Percentiles rank a stretch among this genome's conserved stretches.
phyloP scores from a whole-genome alignment of 2,888 invertebrate species.

The Chorisops tibialis region DNA sequence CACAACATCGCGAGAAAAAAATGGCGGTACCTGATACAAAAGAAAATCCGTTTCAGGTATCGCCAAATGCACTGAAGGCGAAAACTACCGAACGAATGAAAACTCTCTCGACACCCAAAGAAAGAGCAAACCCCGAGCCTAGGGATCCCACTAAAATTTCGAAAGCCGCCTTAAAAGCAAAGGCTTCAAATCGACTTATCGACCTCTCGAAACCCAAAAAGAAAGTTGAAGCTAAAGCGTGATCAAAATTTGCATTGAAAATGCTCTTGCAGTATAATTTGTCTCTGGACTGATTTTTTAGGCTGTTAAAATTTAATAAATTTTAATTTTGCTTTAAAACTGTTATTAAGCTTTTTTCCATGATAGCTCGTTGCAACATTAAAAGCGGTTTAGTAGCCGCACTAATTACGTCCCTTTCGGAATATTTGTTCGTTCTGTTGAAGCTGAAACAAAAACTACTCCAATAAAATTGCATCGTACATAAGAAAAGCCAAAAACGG shows the following conservation, averaged over 20 bases:
- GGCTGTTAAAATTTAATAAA: too few species aligned
- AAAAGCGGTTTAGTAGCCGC: too few species aligned
- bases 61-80: slow-evolving; percentile 49
- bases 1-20: slow-evolving; percentile 15
- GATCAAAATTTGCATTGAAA: not conserved
- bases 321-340: too few species aligned
- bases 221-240: slow-evolving; percentile 48
- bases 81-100: slow-evolving; percentile 46
- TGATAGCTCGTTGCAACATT: too few species aligned
- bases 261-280: too few species aligned
- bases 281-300: too few species aligned
- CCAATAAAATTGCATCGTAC: too few species aligned
- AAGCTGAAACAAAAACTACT: too few species aligned
- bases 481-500: too few species aligned
- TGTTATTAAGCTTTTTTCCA: too few species aligned
- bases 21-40: slow-evolving; percentile 50
- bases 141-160: slow-evolving; percentile 53
- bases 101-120: slow-evolving; percentile 47
- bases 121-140: slow-evolving; percentile 35
- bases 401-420: too few species aligned
- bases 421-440: too few species aligned
- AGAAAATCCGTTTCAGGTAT: slow-evolving; percentile 54
- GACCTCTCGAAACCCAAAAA: slow-evolving; percentile 36
- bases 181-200: slow-evolving; percentile 53
- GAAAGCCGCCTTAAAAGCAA: slow-evolving; percentile 53